Percentiles rank a stretch among this genome's conserved stretches.
Conservation (phyloP, 2,888 invertebrate species). For the Aphidoletes aphidimyza region DNA sequence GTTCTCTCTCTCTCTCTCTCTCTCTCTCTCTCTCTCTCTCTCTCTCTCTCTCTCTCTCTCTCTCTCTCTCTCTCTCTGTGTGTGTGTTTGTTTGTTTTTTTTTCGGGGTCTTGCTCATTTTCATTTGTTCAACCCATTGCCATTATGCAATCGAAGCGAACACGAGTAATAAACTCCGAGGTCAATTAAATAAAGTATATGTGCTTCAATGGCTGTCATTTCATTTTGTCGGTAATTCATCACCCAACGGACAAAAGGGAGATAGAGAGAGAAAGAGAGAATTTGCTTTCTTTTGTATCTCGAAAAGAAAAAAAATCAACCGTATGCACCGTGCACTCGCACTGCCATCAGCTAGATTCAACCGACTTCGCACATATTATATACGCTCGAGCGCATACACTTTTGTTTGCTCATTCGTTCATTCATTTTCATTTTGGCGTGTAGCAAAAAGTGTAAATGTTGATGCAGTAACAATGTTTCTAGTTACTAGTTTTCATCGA, state of each 20-base stretch:
- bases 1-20: too few relatives aligned
- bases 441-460: background rate
- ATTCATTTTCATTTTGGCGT: background rate
- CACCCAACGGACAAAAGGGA: too few relatives aligned
- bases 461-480: background rate
- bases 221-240: constrained; percentile 48
- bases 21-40: too few relatives aligned
- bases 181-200: constrained; percentile 41
- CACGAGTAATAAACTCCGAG: constrained; percentile 14
- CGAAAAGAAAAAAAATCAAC: background rate
- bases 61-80: background rate
- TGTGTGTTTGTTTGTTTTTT: background rate
- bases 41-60: too few relatives aligned
- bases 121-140: too few relatives aligned
- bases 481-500: background rate
- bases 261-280: too few relatives aligned
- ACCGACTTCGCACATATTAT: background rate
- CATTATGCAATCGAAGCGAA: background rate
- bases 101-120: background rate
- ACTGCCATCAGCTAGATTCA: too few relatives aligned
- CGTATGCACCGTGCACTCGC: background rate
- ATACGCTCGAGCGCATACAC: background rate
- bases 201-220: constrained; percentile 24
- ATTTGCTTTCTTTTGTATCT: background rate
- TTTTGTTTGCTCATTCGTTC: constrained; percentile 18